These are phyloP conservation scores for Drosophila pseudoobscura DNA, from an alignment of 1,140 invertebrate species.

Conservation along the genomic window DNA sequence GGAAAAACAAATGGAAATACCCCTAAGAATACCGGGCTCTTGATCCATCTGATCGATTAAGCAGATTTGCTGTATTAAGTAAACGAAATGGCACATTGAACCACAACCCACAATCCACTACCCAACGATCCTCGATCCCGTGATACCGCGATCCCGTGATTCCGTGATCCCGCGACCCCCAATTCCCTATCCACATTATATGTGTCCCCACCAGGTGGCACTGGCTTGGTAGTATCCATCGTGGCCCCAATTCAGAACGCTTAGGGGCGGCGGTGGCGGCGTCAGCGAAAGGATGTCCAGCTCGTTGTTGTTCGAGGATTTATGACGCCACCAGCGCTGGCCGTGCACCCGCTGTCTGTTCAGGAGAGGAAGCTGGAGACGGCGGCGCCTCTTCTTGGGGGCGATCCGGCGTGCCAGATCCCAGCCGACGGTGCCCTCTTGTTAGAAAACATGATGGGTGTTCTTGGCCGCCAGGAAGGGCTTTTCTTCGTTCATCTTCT, in stretches of 20 bases:
- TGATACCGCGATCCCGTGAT: background rate
- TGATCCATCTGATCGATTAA: background rate
- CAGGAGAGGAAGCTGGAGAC: constrained; percentile 39
- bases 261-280: constrained; percentile 69
- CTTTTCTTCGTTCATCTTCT: constrained; percentile 88
- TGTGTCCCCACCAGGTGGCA: constrained; percentile 69
- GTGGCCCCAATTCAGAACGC: constrained; percentile 59
- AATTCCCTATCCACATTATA: constrained; percentile 30
- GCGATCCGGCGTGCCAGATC: constrained; percentile 71
- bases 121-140: constrained; percentile 4
- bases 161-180: background rate
- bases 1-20: background rate
- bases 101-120: constrained; percentile 57
- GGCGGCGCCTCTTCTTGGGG: constrained; percentile 50
- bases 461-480: constrained; percentile 83
- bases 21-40: constrained; percentile 2
- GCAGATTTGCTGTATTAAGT: constrained; percentile 46
- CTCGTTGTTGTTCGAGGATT: constrained; percentile 16
- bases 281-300: constrained; percentile 60
- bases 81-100: constrained; percentile 78
- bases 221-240: constrained; percentile 72
- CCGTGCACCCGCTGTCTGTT: constrained; percentile 1
- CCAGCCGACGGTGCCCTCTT: constrained; percentile 82
- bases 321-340: constrained; percentile 14
- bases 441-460: constrained; percentile 77